These are phyloP conservation scores for Myopa testacea DNA, from an alignment of 2,888 invertebrate genomes.

Conservation along the genomic window DNA sequence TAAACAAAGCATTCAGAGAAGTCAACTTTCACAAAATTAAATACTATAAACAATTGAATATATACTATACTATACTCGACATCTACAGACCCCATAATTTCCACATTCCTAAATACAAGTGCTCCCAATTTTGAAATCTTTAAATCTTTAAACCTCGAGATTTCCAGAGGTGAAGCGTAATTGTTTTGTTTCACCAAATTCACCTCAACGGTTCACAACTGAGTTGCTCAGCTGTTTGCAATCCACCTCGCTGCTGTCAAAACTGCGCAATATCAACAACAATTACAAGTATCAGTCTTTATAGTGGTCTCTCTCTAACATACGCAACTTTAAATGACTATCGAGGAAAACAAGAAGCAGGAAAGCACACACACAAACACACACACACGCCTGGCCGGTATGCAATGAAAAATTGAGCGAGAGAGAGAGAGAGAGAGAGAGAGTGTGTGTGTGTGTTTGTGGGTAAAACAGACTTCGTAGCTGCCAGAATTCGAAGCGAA, in stretches of 20 bases:
- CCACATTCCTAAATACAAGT: too few relatives aligned
- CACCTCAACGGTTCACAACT: not conserved
- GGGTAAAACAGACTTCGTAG: constrained; percentile 43
- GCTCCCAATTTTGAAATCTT: too few relatives aligned
- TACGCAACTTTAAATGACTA: constrained; percentile 34
- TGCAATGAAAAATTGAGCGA: constrained; percentile 26
- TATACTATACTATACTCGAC: too few relatives aligned
- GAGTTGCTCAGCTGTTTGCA: constrained; percentile 38
- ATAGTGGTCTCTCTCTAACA: constrained; percentile 33
- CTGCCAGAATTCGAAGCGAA: constrained; percentile 51
- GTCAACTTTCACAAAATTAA: too few relatives aligned
- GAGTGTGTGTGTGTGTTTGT: not conserved
- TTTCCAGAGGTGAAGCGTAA: not conserved
- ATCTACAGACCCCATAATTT: too few relatives aligned
- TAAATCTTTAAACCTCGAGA: too few relatives aligned
- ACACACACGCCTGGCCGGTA: constrained; percentile 38
- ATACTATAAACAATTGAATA: too few relatives aligned
- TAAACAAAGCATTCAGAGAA: too few relatives aligned
- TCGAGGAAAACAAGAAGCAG: not conserved
- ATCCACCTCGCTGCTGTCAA: constrained; percentile 39
- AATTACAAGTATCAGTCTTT: not conserved
- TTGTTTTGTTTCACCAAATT: not conserved
- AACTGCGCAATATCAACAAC: not conserved
- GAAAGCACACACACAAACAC: constrained; percentile 29
- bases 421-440: constrained; percentile 3